A percentile compares a stretch with the other conserved stretches of the same genome.
Conservation (phyloP, 2,888 invertebrate species). For the Tyria jacobaeae region DNA sequence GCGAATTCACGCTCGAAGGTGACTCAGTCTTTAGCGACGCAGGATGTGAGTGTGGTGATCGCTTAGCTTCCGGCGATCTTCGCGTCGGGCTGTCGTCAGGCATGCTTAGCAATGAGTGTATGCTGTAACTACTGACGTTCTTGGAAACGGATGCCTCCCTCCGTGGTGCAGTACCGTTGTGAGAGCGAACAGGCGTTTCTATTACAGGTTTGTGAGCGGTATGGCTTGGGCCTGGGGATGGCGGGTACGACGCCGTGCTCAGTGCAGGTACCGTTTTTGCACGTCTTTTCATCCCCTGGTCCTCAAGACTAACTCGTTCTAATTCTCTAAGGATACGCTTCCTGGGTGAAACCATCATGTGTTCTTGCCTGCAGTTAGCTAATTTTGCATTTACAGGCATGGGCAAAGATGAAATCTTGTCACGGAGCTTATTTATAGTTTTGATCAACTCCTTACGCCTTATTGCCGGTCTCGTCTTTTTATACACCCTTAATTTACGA, state of each 20-base stretch:
- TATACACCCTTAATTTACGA: conserved; percentile 82
- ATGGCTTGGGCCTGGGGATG: conserved; percentile 62
- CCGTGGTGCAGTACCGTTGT: conserved; percentile 65
- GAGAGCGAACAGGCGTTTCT: conserved; percentile 55
- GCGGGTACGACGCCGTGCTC: conserved; percentile 72
- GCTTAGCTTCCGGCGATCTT: conserved; percentile 71
- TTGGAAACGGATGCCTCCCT: conserved; percentile 68
- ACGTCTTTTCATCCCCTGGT: conserved; percentile 88
- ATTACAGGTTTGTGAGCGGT: conserved; percentile 51
- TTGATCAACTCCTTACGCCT: conserved; percentile 70
- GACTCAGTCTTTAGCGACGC: conserved; percentile 76
- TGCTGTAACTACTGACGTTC: conserved; percentile 92
- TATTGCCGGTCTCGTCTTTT: conserved; percentile 72
- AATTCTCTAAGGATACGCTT: conserved; percentile 94
- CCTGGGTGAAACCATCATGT: conserved; percentile 91
- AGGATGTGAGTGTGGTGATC: conserved; percentile 75
- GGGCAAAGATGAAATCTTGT: conserved; percentile 72
- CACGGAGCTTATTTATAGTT: conserved; percentile 72
- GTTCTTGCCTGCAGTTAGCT: conserved; percentile 80
- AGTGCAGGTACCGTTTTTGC: conserved; percentile 80
- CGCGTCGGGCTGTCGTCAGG: conserved; percentile 77
- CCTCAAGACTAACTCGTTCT: conserved; percentile 91
- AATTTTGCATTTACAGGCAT: conserved; percentile 78
- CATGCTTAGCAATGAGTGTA: conserved; percentile 93
- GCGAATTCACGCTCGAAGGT: conserved; percentile 73